These are phyloP conservation scores for Antigone vipio DNA, from an alignment of 2,113 vertebrate species.

Conservation along the genomic window DNA sequence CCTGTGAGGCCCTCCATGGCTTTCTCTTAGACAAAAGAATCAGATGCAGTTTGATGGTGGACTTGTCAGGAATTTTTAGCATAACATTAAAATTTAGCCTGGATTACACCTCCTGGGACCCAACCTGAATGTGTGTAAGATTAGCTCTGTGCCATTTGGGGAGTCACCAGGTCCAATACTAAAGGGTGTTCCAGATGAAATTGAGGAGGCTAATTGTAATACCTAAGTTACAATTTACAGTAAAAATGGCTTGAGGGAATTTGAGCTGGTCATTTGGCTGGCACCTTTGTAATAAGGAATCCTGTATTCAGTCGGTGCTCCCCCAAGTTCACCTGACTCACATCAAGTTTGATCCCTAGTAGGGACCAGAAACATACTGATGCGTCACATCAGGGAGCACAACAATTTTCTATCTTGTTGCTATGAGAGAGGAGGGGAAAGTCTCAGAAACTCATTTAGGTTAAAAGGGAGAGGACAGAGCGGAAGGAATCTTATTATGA, in stretches of 20 bases:
- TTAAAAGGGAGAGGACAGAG: background rate
- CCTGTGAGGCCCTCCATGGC: background rate
- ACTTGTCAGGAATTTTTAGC: background rate
- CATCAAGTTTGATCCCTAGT: background rate
- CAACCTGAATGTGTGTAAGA: background rate
- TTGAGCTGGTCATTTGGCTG: background rate
- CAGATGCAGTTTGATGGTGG: background rate
- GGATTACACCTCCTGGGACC: accelerated
- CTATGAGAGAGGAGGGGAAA: background rate
- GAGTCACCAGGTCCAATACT: background rate
- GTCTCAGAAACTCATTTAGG: background rate
- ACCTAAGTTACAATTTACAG: background rate
- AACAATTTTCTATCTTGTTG: background rate
- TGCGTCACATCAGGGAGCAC: background rate
- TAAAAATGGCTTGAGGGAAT: background rate
- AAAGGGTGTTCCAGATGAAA: background rate
- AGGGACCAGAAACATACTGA: background rate
- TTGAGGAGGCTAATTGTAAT: background rate
- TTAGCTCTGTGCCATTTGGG: background rate
- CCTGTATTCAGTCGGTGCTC: accelerated
- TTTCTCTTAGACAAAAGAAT: background rate
- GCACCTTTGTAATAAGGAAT: background rate
- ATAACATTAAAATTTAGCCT: background rate
- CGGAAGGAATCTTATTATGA: background rate
- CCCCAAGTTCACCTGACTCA: background rate